phyloP scores from a whole-genome alignment of 1,140 invertebrate genomes.

The Trichonephila inaurata region DNA sequence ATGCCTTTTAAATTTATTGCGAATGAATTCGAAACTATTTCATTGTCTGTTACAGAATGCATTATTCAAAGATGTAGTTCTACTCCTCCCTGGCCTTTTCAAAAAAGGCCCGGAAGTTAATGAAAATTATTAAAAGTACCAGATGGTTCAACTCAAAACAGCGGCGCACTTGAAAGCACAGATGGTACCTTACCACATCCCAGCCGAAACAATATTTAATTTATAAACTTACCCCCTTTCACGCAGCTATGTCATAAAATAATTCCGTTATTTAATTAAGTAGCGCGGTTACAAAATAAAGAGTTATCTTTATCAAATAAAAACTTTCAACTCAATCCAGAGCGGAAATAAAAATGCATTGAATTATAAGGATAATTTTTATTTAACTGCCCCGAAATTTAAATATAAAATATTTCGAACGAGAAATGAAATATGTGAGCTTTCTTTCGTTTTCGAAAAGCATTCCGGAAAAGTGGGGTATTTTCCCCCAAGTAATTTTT shows the following conservation, averaged over 20 bases:
- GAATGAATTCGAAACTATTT: too few relatives aligned
- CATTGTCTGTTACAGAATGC: too few relatives aligned
- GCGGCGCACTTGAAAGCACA: not conserved
- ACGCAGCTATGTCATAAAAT: not conserved
- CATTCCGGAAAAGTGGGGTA: not conserved
- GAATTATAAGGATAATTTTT: constrained; percentile 24
- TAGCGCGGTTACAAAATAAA: constrained; percentile 15
- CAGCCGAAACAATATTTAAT: not conserved
- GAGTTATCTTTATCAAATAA: constrained; percentile 29
- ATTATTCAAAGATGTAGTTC: too few relatives aligned
- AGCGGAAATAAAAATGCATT: not conserved
- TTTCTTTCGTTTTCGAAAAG: not conserved
- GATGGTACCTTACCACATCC: not conserved
- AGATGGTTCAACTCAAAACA: not conserved
- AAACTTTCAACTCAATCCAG: not conserved
- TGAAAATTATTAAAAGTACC: not conserved
- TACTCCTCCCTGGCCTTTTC: too few relatives aligned
- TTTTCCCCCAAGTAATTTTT: not conserved
- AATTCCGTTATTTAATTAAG: constrained; percentile 23
- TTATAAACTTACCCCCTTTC: not conserved
- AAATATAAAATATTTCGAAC: not conserved
- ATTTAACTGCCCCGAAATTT: constrained; percentile 6
- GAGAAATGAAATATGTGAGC: constrained; percentile 2
- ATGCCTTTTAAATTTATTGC: too few relatives aligned
- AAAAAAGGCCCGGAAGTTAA: not conserved